phyloP scores from a whole-genome alignment of 2,797 vertebrate genomes.

The Pogoniulus pusillus region DNA sequence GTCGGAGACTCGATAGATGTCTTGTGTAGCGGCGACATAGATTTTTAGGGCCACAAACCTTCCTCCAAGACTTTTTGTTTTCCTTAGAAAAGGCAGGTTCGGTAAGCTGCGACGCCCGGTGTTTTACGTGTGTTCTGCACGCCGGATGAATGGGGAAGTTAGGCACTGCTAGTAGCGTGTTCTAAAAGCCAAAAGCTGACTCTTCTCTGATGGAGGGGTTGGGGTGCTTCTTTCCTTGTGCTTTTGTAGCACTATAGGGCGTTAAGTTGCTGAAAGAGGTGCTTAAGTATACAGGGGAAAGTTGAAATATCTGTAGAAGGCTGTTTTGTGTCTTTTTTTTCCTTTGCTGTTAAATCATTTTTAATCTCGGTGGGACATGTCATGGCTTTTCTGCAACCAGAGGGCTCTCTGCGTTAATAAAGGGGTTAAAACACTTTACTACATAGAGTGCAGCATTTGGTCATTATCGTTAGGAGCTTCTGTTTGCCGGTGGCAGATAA shows the following conservation, averaged over 20 bases:
- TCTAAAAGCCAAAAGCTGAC: neutral
- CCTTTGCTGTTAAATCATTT: neutral
- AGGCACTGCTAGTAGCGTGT: rapidly evolving
- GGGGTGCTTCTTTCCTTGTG: neutral
- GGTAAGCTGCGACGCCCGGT: neutral
- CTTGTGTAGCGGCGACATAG: rapidly evolving
- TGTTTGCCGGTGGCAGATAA: neutral
- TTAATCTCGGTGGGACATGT: neutral
- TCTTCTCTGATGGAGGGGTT: rapidly evolving
- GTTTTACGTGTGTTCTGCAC: rapidly evolving
- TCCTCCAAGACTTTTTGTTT: neutral
- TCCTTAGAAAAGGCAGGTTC: neutral
- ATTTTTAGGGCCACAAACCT: neutral
- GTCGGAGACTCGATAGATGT: neutral
- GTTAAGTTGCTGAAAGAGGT: neutral
- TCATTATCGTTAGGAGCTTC: neutral
- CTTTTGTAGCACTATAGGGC: neutral
- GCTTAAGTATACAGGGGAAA: neutral
- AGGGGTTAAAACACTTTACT: neutral
- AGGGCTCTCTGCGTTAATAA: neutral
- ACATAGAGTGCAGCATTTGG: rapidly evolving
- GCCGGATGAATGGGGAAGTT: neutral
- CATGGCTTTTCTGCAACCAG: rapidly evolving
- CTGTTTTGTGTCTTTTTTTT: neutral
- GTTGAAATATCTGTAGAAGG: neutral